phyloP scores from a whole-genome alignment of 2,888 invertebrate species.

The Zygothrica quintamaculata region DNA sequence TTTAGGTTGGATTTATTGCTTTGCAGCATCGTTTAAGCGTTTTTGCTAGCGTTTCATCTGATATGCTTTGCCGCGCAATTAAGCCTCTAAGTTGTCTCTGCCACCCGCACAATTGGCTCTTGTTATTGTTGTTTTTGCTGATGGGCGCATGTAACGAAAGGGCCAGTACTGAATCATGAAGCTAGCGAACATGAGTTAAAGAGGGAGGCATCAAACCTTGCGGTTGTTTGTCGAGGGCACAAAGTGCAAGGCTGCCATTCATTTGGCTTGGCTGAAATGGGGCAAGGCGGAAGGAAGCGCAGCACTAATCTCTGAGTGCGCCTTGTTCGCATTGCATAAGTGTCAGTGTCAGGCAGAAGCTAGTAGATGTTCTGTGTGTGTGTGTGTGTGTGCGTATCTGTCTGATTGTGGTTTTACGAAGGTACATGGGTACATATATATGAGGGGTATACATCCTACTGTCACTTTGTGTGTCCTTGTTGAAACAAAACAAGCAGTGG shows the following conservation, averaged over 20 bases:
- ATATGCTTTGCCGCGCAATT: constrained; percentile 51
- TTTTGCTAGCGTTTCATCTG: constrained; percentile 4
- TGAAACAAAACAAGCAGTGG: constrained; percentile 49
- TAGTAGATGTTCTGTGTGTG: constrained; percentile 11
- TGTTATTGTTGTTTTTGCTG: too few relatives aligned
- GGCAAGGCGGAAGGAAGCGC: constrained; percentile 66
- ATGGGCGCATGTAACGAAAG: constrained; percentile 28
- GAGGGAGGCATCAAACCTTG: constrained; percentile 56
- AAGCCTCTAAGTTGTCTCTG: constrained; percentile 32
- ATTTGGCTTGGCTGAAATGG: constrained; percentile 59
- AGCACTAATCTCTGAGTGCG: constrained; percentile 74
- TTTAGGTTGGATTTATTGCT: constrained; percentile 37
- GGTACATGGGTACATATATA: constrained; percentile 22
- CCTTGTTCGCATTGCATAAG: constrained; percentile 69
- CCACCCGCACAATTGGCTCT: constrained; percentile 32
- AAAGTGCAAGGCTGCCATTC: constrained; percentile 75
- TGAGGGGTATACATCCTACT: constrained; percentile 33
- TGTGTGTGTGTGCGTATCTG: constrained; percentile 14
- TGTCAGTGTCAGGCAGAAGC: constrained; percentile 64
- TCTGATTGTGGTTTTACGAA: constrained; percentile 13
- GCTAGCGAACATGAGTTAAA: constrained; percentile 17
- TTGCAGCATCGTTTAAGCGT: constrained; percentile 50
- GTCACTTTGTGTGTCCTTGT: constrained; percentile 65
- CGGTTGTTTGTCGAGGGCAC: constrained; percentile 68
- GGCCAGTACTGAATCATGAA: constrained; percentile 8